Percentiles rank a stretch among this genome's conserved stretches.
These are phyloP conservation scores for Silurus asotus DNA, from an alignment of 2,113 vertebrate genomes.

Conservation along the genomic window DNA sequence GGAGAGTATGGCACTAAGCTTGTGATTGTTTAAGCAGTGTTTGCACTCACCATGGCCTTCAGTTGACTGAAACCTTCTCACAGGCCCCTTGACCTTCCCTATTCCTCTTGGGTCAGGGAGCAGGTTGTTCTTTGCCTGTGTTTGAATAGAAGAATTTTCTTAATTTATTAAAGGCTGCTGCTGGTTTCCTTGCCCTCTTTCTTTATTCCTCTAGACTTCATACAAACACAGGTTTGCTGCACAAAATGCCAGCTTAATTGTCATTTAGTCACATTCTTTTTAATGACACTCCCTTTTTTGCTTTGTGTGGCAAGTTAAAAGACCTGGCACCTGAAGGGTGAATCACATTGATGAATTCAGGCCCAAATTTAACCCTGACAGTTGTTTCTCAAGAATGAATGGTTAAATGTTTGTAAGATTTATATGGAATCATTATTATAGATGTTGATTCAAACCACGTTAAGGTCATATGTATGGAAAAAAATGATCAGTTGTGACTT, in stretches of 20 bases:
- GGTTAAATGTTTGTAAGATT: neutral
- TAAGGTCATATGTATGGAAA: neutral
- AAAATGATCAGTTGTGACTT: neutral
- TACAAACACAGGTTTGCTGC: neutral
- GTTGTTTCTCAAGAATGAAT: neutral
- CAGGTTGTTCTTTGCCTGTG: constrained; percentile 50
- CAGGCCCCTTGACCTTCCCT: constrained; percentile 59
- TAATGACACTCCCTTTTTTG: neutral
- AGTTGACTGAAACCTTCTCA: neutral
- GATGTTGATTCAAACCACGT: neutral
- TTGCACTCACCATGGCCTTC: neutral
- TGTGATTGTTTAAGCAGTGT: neutral
- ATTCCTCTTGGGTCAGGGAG: constrained; percentile 67
- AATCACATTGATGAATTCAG: neutral
- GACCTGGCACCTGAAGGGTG: neutral
- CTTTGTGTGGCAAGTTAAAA: neutral
- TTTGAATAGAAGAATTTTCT: constrained; percentile 57
- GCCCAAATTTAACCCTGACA: constrained; percentile 6
- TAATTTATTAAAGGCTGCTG: constrained; percentile 57
- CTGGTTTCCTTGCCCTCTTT: constrained; percentile 38
- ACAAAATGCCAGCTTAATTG: neutral
- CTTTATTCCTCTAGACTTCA: constrained; percentile 18
- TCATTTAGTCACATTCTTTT: constrained; percentile 14
- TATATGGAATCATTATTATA: neutral
- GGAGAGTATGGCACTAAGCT: neutral